Base-by-base conservation (phyloP, 2,797 vertebrate species). In the Sphaeramia orbicularis region DNA sequence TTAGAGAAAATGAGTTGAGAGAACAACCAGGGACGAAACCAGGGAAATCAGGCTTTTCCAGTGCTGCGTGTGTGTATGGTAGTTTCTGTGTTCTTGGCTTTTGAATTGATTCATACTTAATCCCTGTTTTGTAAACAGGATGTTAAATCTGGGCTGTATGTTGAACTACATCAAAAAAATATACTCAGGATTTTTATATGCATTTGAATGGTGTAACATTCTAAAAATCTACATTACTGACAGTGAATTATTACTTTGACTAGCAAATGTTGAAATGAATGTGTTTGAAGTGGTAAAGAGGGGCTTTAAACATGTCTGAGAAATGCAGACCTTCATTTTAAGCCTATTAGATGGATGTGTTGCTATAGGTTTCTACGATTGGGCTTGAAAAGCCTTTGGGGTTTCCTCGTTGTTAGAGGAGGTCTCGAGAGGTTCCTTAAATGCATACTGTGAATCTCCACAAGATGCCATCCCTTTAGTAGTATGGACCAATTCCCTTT, bases 381-480 rank as follows among this genome's bases (percentile, higher is more conserved):
- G 47, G 58, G 11, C 43, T 41, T 11, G 16, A 14, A 54, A 75
- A 66, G 78, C 74, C 86, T 78, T 58, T 0, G 74, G 64, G 84
- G 36, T 45, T 52, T 32, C 27, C 10, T 32, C 72, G 85, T 90
- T 89, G 83, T 85, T 73, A 87, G 76, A 78, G 63, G 69, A 77
- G 86, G 85, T 67, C 81, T 78, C 67, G 27, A 68, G 65, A 51
- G 68, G 37, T 56, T 47, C 37, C 38, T 65, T 65, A 61, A 54
- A 40, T 12, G 1, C 21, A 45, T 52, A 51, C 49, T 15, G 37
- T 58, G 60, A 53, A 63, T 81, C 16, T 2, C 51, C 72, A 35
- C 13, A 61, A 85, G 76, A 75, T 57, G 0, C 27, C 15, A 10
- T 66, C 30, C 49, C 69, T 78, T 49, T 36, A 35, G 54, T 64